Conservation (phyloP, 2,113 vertebrate species). For the Origma solitaria region DNA sequence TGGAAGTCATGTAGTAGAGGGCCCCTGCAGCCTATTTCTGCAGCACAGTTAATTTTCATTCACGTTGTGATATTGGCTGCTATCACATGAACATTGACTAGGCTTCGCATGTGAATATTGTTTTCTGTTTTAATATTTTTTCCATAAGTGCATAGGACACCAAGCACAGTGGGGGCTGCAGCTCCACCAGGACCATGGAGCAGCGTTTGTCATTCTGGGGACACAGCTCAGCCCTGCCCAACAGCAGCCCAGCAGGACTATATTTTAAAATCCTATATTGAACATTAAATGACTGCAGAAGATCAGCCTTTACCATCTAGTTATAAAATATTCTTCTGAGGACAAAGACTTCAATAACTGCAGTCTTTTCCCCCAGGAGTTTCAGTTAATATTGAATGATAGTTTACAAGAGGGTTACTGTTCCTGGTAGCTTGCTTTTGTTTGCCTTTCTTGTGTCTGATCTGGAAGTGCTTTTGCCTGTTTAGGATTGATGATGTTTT, state of each 20-base stretch:
- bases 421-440: not conserved
- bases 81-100: not conserved
- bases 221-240: not conserved
- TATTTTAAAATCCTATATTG: not conserved
- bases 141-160: not conserved
- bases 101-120: not conserved
- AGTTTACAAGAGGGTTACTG: not conserved
- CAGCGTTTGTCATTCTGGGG: accelerated
- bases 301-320: not conserved
- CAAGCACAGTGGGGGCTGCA: not conserved
- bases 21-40: not conserved
- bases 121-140: not conserved
- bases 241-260: not conserved
- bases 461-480: not conserved
- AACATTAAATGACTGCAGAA: not conserved
- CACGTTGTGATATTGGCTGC: not conserved
- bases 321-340: not conserved
- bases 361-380: not conserved
- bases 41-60: not conserved
- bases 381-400: not conserved
- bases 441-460: not conserved
- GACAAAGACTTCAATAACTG: not conserved
- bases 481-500: not conserved
- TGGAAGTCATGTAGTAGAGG: not conserved
- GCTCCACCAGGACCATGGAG: not conserved